phyloP scores from a whole-genome alignment of 1,140 invertebrate genomes.

The Chionoecetes opilio region DNA sequence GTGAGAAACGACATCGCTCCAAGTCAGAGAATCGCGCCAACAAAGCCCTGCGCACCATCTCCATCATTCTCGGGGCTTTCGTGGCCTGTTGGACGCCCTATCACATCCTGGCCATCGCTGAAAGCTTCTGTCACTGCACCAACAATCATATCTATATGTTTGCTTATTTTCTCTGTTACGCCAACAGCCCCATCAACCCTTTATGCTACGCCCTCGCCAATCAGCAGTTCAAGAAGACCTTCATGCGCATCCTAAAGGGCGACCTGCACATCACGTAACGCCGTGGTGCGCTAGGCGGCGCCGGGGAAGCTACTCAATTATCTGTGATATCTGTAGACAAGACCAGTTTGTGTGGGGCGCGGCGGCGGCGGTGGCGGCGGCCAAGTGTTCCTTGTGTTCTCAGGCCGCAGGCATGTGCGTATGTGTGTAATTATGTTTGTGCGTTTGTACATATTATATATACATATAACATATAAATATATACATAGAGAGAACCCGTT shows the following conservation, averaged over 20 bases:
- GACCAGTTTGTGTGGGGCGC: neutral
- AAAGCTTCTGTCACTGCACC: slow-evolving; percentile 97
- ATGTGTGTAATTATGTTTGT: slow-evolving; percentile 40
- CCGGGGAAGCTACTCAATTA: slow-evolving; percentile 69
- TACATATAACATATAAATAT: slow-evolving; percentile 41
- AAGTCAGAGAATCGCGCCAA: slow-evolving; percentile 98
- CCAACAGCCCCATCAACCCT: slow-evolving; percentile 91
- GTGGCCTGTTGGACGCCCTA: slow-evolving; percentile 99
- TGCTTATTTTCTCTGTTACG: slow-evolving; percentile 99
- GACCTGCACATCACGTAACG: slow-evolving; percentile 95
- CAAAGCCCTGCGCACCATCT: slow-evolving; percentile 99
- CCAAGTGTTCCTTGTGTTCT: slow-evolving; percentile 37
- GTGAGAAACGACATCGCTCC: slow-evolving; percentile 85
- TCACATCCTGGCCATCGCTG: slow-evolving; percentile 97
- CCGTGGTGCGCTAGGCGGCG: slow-evolving; percentile 47
- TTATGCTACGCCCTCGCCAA: slow-evolving; percentile 97
- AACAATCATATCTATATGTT: slow-evolving; percentile 98
- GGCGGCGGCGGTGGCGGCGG: neutral
- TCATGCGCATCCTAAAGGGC: slow-evolving; percentile 96
- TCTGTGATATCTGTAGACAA: slow-evolving; percentile 77
- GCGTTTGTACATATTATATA: slow-evolving; percentile 15
- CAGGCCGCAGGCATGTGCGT: slow-evolving; percentile 11
- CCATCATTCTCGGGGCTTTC: slow-evolving; percentile 96
- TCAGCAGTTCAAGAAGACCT: slow-evolving; percentile 99
- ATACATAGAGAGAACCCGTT: slow-evolving; percentile 5